phyloP scores from a whole-genome alignment of 2,888 invertebrate species.

The Dicyrtomina minuta region DNA sequence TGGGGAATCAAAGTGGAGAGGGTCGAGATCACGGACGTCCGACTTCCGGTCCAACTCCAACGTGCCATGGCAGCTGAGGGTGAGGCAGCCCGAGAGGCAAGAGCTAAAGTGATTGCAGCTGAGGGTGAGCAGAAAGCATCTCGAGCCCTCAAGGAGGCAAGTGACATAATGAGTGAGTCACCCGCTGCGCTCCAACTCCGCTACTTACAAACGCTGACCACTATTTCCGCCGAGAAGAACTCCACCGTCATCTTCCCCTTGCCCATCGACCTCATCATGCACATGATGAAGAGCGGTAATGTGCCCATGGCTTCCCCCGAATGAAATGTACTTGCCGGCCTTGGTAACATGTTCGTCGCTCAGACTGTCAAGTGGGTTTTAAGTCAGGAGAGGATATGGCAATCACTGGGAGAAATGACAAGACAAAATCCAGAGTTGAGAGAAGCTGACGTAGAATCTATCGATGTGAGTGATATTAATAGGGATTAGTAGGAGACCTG shows the following conservation, averaged over 20 bases:
- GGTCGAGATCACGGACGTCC: conserved; percentile 90
- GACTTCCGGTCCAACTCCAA: conserved; percentile 73
- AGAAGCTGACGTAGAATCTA: too few species aligned
- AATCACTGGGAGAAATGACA: too few species aligned
- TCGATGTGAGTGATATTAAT: too few species aligned
- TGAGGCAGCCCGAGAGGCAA: conserved; percentile 77
- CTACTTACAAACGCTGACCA: conserved; percentile 60
- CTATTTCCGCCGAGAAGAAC: conserved; percentile 34
- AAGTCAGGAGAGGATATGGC: too few species aligned
- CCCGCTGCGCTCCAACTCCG: conserved; percentile 92
- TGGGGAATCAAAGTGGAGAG: conserved; percentile 84
- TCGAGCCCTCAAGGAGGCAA: conserved; percentile 79
- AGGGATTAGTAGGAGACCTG: too few species aligned
- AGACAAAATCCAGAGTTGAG: too few species aligned
- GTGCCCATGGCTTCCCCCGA: too few species aligned
- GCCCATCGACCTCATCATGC: conserved; percentile 32
- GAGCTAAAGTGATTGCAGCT: conserved; percentile 77
- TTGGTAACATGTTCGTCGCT: too few species aligned
- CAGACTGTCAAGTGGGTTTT: too few species aligned
- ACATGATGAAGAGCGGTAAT: too few species aligned
- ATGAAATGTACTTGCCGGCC: too few species aligned
- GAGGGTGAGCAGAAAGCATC: conserved; percentile 87
- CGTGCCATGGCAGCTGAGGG: conserved; percentile 83
- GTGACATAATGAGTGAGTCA: conserved; percentile 72
- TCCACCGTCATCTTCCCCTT: conserved; percentile 34